These are phyloP conservation scores for Atherinomorus stipes DNA, from an alignment of 2,113 vertebrate genomes.

Conservation along the genomic window DNA sequence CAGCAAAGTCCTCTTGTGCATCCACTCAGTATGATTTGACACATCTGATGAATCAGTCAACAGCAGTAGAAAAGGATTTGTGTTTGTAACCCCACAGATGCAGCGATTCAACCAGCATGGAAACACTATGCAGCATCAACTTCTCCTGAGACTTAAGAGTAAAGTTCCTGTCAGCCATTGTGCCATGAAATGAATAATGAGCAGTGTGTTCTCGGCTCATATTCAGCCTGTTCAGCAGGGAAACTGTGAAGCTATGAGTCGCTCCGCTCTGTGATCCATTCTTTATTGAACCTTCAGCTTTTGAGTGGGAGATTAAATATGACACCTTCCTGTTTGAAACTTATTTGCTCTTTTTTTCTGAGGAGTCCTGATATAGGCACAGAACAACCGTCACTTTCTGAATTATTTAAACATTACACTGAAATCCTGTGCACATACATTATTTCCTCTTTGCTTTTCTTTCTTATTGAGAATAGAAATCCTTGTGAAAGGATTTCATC, in stretches of 20 bases:
- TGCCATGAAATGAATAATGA: slow-evolving; percentile 23
- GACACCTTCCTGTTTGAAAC: slow-evolving; percentile 18
- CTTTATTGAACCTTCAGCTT: slow-evolving; percentile 38
- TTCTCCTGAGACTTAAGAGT: neutral
- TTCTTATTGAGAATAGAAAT: no score
- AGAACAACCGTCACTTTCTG: neutral
- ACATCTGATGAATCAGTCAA: neutral
- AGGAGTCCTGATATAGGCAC: neutral
- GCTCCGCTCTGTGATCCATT: slow-evolving; percentile 26
- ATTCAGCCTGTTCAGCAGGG: slow-evolving; percentile 21
- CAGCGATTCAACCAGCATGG: neutral
- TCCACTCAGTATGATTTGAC: neutral
- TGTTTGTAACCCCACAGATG: neutral
- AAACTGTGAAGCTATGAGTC: slow-evolving; percentile 37
- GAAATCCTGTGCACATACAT: neutral
- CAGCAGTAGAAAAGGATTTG: neutral
- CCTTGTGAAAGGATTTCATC: neutral
- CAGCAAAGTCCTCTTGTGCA: slow-evolving; percentile 45
- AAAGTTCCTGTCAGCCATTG: slow-evolving; percentile 18
- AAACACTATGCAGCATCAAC: neutral
- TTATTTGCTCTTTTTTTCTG: neutral
- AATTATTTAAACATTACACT: neutral
- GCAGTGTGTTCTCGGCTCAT: slow-evolving; percentile 1
- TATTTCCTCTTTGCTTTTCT: neutral
- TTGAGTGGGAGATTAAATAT: slow-evolving; percentile 1